These are phyloP conservation scores for Operophtera brumata DNA, from an alignment of 2,888 invertebrate genomes.

Conservation along the genomic window DNA sequence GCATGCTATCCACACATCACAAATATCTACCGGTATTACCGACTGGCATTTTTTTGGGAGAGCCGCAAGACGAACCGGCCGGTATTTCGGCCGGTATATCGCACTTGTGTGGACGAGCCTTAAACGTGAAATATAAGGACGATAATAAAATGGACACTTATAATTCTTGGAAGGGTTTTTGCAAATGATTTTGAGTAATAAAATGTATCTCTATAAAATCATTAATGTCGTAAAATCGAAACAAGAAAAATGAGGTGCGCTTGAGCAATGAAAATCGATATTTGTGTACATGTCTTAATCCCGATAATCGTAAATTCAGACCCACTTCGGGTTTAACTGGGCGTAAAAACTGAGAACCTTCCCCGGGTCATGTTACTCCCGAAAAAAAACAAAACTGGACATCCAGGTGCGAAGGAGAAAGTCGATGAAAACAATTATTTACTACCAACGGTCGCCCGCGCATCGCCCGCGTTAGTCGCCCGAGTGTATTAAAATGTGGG, in stretches of 20 bases:
- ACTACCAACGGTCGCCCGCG: too few species aligned
- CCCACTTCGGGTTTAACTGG: conserved; percentile 65
- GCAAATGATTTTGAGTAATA: conserved; percentile 47
- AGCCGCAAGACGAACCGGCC: too few species aligned
- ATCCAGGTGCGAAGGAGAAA: too few species aligned
- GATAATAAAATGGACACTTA: conserved; percentile 44
- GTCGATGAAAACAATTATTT: too few species aligned
- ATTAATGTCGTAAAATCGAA: conserved; percentile 52
- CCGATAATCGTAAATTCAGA: conserved; percentile 75
- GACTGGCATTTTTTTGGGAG: too few species aligned
- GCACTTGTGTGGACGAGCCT: too few species aligned
- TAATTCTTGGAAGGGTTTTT: conserved; percentile 39
- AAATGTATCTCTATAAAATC: conserved; percentile 44
- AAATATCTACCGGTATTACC: too few species aligned
- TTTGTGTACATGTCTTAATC: conserved; percentile 67
- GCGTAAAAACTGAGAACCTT: conserved; percentile 70
- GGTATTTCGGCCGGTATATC: too few species aligned
- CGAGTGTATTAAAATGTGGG: too few species aligned
- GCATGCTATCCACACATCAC: too few species aligned
- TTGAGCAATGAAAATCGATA: conserved; percentile 50
- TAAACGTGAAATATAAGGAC: conserved; percentile 38
- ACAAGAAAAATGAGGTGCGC: conserved; percentile 26
- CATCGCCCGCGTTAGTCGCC: too few species aligned
- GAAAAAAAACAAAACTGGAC: conserved; percentile 56
- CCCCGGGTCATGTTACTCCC: conserved; percentile 74